phyloP scores from a whole-genome alignment of 2,113 vertebrate species.

The Chrysochloris asiatica region DNA sequence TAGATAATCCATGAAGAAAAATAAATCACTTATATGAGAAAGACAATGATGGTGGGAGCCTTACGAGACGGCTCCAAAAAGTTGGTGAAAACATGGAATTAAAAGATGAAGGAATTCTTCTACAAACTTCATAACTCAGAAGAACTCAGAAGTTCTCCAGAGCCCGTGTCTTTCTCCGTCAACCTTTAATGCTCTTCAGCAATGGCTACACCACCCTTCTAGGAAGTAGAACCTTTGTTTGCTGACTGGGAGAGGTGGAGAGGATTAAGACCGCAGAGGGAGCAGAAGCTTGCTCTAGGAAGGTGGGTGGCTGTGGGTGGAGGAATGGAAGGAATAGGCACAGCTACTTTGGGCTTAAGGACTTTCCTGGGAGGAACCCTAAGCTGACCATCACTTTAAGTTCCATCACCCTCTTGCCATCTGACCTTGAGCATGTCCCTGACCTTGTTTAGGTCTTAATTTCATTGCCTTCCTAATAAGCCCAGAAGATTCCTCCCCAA shows the following conservation, averaged over 20 bases:
- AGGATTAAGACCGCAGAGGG: not conserved
- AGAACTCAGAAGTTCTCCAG: not conserved
- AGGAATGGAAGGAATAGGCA: not conserved
- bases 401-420: not conserved
- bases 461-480: not conserved
- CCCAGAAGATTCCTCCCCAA: not conserved
- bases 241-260: not conserved
- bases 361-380: not conserved
- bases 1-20: not conserved
- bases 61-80: too few relatives aligned
- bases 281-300: not conserved
- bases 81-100: too few relatives aligned
- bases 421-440: not conserved
- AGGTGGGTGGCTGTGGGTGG: fast-evolving
- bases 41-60: too few relatives aligned
- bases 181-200: not conserved
- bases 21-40: not conserved
- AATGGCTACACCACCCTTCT: fast-evolving
- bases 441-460: not conserved
- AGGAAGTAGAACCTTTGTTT: not conserved
- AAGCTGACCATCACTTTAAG: not conserved
- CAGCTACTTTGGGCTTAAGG: not conserved
- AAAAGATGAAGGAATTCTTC: too few relatives aligned
- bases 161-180: not conserved
- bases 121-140: too few relatives aligned